Evolutionary conservation across 2,797 vertebrate species (phyloP).

Genomic region (Melanotaenia trifasciata): DNA sequence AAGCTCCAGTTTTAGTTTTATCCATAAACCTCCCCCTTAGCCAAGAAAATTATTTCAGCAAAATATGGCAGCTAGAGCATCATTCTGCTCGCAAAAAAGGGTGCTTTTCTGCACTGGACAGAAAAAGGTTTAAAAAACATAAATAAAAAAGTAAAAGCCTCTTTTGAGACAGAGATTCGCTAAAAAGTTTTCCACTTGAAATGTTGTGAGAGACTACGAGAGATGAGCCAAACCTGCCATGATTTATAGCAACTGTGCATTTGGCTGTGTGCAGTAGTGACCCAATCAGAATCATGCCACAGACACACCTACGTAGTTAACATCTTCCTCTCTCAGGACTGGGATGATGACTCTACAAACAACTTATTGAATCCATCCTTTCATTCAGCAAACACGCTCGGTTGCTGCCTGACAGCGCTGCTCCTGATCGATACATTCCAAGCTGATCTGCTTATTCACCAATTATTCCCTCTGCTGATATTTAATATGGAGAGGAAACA

Average conservation of each 20-base stretch:
- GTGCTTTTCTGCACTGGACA: neutral
- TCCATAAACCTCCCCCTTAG: no score
- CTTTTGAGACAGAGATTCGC: neutral
- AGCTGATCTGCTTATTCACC: slow-evolving; percentile 73
- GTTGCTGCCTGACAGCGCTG: slow-evolving; percentile 37
- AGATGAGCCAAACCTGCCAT: neutral
- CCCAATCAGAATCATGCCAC: neutral
- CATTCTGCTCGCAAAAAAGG: neutral
- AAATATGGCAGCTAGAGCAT: neutral
- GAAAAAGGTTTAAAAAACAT: neutral
- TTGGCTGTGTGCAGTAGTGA: neutral
- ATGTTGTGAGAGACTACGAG: neutral
- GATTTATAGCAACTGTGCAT: neutral
- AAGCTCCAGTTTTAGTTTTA: no score
- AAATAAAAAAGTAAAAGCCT: neutral
- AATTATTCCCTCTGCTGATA: slow-evolving; percentile 71
- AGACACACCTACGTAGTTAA: slow-evolving; percentile 34
- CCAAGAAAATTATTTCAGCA: no score
- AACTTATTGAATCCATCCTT: slow-evolving; percentile 54
- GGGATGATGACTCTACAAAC: slow-evolving; percentile 32
- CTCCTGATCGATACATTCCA: slow-evolving; percentile 74
- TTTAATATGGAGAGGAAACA: slow-evolving; percentile 71
- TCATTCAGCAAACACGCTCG: slow-evolving; percentile 40
- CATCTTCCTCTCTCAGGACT: slow-evolving; percentile 34
- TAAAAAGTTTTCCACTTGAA: neutral